Evolutionary conservation across 2,888 invertebrate genomes (phyloP).

Genomic region (Anthoptus insignis): DNA sequence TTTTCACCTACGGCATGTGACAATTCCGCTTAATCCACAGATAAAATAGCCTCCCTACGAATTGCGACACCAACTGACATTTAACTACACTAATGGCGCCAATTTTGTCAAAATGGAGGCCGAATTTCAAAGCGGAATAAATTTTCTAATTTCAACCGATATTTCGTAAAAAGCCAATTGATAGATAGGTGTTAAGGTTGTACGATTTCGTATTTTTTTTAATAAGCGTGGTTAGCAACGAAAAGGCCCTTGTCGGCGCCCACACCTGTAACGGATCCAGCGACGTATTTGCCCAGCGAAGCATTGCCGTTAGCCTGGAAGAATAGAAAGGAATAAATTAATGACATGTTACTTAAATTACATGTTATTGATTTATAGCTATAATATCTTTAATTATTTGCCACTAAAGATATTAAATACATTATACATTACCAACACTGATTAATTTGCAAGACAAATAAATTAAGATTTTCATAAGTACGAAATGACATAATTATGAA

Average conservation of each 20-base stretch:
- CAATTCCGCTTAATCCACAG: constrained; percentile 10
- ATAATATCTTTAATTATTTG: too few relatives aligned
- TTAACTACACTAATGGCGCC: constrained; percentile 11
- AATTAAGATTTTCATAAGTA: too few relatives aligned
- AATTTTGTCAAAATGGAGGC: constrained; percentile 16
- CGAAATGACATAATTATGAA: too few relatives aligned
- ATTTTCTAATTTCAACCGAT: constrained; percentile 22
- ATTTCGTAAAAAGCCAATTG: constrained; percentile 16
- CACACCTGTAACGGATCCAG: constrained; percentile 94
- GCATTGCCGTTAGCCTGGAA: constrained; percentile 97
- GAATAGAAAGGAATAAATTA: constrained; percentile 39
- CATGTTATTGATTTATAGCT: too few relatives aligned
- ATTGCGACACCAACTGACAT: constrained; percentile 13
- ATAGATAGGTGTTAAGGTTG: neutral
- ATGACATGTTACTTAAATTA: too few relatives aligned
- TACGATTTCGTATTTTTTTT: constrained; percentile 67
- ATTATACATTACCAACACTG: too few relatives aligned
- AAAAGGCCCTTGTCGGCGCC: constrained; percentile 96
- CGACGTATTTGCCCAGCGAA: constrained; percentile 95
- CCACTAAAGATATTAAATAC: too few relatives aligned
- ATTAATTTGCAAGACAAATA: too few relatives aligned
- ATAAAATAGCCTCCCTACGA: constrained; percentile 1
- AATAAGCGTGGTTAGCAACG: constrained; percentile 98
- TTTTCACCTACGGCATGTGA: neutral
- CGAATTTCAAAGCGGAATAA: neutral